Evolutionary conservation across 2,797 vertebrate genomes (phyloP), one percentile per base, ranked within the genome.

Genomic region (Acridotheres tristis): DNA sequence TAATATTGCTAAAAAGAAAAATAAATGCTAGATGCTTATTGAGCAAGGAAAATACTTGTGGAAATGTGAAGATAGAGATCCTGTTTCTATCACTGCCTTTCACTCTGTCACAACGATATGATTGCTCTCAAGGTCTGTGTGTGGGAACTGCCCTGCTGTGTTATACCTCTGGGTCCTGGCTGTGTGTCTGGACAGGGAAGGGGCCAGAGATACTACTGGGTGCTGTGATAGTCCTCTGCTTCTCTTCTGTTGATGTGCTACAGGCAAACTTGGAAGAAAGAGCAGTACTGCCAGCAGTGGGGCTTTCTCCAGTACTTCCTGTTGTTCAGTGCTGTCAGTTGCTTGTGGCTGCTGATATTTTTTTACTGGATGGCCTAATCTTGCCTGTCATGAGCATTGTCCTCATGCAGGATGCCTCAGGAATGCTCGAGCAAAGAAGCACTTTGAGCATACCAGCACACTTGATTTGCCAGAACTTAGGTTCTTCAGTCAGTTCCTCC

Each of bases 21-120:
- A 45, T 4, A 77, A 65, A 25, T 61, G 5, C 30, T 43, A 77
- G 61, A 27, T 61, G 7, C 30, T 43, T 88, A 54, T 12, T 6
- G 7, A 84, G 16, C 3, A 9, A 54, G 30, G 67, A 26, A 32
- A 67, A n/a, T 19, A 16, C 30, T 47, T 21, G 16, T n/a, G 38
- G 34, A 53, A 73, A 19, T 7, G 6, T 1, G 13, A 27, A 26
- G 19, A 75, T 10, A 19, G 53, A 42, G 26, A 22, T 43, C 0
- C 0, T 34, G 14, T 47, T 74, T 13, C 32, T 61, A 9, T 57
- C 10, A 1, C 11, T 74, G 32, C 18, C 34, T 82, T 55, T 26
- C 5, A 0, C 48, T 85, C 36, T 3, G 0, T 42, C 15, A 11
- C 48, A 59, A 17, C 0, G 0, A 4, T 42, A 3, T 0, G 2